Base-by-base conservation (phyloP, 2,113 vertebrate species). In the Uria aalge region DNA sequence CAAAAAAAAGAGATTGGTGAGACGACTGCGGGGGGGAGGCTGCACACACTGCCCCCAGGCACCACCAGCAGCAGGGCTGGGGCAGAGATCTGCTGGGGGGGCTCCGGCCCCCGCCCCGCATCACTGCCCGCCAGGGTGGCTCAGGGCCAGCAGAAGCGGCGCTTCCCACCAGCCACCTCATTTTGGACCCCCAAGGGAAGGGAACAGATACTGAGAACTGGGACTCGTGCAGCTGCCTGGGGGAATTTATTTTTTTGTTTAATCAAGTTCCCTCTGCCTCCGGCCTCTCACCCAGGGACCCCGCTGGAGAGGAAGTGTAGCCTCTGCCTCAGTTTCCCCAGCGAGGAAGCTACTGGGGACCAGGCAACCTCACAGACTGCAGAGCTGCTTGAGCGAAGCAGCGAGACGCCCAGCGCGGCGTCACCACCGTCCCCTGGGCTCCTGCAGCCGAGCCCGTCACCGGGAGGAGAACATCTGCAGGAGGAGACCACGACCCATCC, bases 341-440 rank as follows among this genome's bases (percentile, higher is more conserved):
- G n/a, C 2, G 19, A n/a, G 29, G 48, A 88, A 47, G 36, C 10
- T n/a, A 2, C 0, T 1, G 3, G 29, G 60, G 22, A 64, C 15
- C 56, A 71, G 34, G 32, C 74, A 47, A 4, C 19, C 32, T n/a
- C 34, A 11, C 26, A 75, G 60, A 6, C 22, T 5, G 52, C 27
- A 40, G 56, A n/a, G 59, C 29, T 50, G 78, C 68, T n/a, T 16
- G 21, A 29, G 22, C 8, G 11, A 26, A 41, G 22, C 20, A 50
- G 41, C 24, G 26, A 5, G 74, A 2, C 1, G 8, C 48, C 13
- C 74, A 56, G 20, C 9, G 17, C 4, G 5, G 66, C 43, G 34
- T 6, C 21, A 6, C 2, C 40, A 3, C 59, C 41, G 26, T 17
- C 15, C 30, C 21, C 52, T 24, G 43, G 27, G 15, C 3, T 47